Evolutionary conservation across 2,888 invertebrate species (phyloP).

Genomic region (Lasioglossum lativentre): DNA sequence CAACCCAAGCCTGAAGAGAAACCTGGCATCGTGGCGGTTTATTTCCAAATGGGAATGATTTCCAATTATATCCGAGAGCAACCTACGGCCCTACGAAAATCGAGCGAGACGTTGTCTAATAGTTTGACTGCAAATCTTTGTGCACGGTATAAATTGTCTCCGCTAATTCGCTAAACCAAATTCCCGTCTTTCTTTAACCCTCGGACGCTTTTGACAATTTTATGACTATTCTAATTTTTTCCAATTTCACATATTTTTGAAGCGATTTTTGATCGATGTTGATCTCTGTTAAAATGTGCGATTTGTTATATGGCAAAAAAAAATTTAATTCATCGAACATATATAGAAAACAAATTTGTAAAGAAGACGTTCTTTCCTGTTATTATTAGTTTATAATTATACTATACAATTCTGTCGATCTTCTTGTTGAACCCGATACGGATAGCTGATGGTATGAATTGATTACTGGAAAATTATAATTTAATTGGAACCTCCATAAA

Average conservation of each 20-base stretch:
- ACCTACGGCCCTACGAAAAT: not conserved
- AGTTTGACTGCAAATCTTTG: not conserved
- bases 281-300: not conserved
- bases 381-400: too few species aligned
- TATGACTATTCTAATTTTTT: not conserved
- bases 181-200: not conserved
- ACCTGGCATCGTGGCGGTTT: constrained; percentile 55
- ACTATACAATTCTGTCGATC: too few species aligned
- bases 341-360: not conserved
- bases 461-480: too few species aligned
- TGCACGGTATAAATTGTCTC: not conserved
- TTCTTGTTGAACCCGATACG: too few species aligned
- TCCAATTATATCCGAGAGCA: constrained; percentile 74
- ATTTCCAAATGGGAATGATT: constrained; percentile 74
- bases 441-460: too few species aligned
- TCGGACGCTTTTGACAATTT: not conserved
- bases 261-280: too few species aligned
- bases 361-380: too few species aligned
- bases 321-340: not conserved
- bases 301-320: too few species aligned
- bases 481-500: too few species aligned
- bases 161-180: not conserved
- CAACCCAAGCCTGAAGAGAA: constrained; percentile 2
- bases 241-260: too few species aligned
- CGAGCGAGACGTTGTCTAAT: not conserved